Evolutionary conservation across 2,888 invertebrate genomes (phyloP).

Genomic region (Andrena trimmerana): DNA sequence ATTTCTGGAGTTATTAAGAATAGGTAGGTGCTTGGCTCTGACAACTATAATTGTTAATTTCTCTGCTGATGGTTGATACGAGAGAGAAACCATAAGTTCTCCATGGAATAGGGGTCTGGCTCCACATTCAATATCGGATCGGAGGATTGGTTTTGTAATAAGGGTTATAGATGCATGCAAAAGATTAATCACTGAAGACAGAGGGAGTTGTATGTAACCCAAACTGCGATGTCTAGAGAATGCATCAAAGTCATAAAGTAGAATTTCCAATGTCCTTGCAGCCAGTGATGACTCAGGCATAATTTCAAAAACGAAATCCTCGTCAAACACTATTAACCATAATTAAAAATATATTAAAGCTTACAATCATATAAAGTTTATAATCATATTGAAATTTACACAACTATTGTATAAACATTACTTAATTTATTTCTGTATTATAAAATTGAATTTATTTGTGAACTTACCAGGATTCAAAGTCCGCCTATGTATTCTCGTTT

Average conservation of each 20-base stretch:
- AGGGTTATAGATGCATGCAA: constrained; percentile 86
- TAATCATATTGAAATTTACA: background rate
- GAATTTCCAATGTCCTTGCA: constrained; percentile 87
- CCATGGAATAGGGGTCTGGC: constrained; percentile 86
- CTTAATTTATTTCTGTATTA: background rate
- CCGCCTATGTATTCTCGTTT: constrained; percentile 88
- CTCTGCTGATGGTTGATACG: constrained; percentile 87
- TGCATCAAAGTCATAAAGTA: constrained; percentile 89
- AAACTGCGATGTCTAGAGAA: constrained; percentile 89
- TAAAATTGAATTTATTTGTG: background rate
- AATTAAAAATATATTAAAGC: constrained; percentile 26
- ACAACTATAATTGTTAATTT: constrained; percentile 87
- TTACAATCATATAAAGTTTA: background rate
- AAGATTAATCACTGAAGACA: constrained; percentile 86
- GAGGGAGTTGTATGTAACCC: constrained; percentile 87
- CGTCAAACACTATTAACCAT: constrained; percentile 87
- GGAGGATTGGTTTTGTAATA: constrained; percentile 87
- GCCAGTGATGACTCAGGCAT: constrained; percentile 85
- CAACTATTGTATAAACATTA: too few relatives aligned
- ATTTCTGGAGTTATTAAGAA: constrained; percentile 75
- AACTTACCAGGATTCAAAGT: constrained; percentile 88
- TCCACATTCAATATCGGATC: constrained; percentile 86
- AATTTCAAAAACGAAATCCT: constrained; percentile 90
- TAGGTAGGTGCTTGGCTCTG: constrained; percentile 86
- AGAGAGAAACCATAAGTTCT: constrained; percentile 87